These are phyloP conservation scores for Metallyticus violacea DNA, from an alignment of 2,888 invertebrate species.

Conservation along the genomic window DNA sequence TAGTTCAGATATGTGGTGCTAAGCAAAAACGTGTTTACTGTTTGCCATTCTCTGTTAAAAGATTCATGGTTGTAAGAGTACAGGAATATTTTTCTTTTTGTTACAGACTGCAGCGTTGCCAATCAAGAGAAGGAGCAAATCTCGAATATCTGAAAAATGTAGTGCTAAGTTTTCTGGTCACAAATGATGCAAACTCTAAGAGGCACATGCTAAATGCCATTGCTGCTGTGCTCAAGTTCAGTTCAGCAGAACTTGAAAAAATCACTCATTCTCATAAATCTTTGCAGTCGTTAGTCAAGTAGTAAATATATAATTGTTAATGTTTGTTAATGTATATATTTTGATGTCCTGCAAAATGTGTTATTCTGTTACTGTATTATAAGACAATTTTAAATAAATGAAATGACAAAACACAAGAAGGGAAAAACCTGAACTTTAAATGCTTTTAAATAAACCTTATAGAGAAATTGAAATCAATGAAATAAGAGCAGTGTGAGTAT, in stretches of 20 bases:
- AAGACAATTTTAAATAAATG: too few relatives aligned
- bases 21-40: too few relatives aligned
- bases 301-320: background rate
- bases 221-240: conserved; percentile 79
- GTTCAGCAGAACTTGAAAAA: conserved; percentile 62
- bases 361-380: too few relatives aligned
- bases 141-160: conserved; percentile 90
- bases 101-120: conserved; percentile 64
- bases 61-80: too few relatives aligned
- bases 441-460: too few relatives aligned
- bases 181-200: conserved; percentile 64
- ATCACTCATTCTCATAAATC: conserved; percentile 35
- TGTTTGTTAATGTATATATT: background rate
- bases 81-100: background rate
- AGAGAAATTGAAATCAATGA: too few relatives aligned
- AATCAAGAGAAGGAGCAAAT: conserved; percentile 80
- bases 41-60: too few relatives aligned
- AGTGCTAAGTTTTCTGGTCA: conserved; percentile 74
- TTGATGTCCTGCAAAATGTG: too few relatives aligned
- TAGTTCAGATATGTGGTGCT: too few relatives aligned
- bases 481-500: too few relatives aligned
- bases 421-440: too few relatives aligned
- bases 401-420: too few relatives aligned
- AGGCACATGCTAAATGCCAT: conserved; percentile 88
- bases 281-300: background rate